phyloP scores from a whole-genome alignment of 2,888 invertebrate genomes.

The Myopa tessellatipennis region DNA sequence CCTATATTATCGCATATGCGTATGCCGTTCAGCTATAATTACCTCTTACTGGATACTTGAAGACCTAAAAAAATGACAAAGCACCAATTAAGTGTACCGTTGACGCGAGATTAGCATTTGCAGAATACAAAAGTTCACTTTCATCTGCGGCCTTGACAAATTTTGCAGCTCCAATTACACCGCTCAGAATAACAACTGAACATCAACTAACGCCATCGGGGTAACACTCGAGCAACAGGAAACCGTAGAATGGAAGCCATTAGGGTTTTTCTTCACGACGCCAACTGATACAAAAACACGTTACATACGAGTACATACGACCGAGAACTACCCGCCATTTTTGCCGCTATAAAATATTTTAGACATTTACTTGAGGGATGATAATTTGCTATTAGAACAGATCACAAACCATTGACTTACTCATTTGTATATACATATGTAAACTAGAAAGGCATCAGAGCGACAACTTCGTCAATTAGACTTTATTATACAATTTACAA shows the following conservation, averaged over 20 bases:
- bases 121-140: neutral
- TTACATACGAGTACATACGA: constrained; percentile 14
- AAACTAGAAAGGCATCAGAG: neutral
- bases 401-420: constrained; percentile 4
- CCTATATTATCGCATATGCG: neutral
- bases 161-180: neutral
- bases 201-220: no score
- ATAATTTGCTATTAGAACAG: neutral
- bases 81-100: no score
- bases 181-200: neutral
- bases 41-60: neutral
- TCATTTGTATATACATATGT: neutral
- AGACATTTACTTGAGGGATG: constrained; percentile 5
- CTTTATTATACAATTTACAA: constrained; percentile 9
- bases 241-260: neutral
- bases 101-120: no score
- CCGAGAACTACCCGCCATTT: neutral
- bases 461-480: constrained; percentile 17
- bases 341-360: neutral
- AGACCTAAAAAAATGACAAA: neutral
- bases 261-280: neutral
- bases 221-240: no score
- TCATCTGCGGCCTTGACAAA: neutral
- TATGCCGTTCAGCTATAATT: neutral
- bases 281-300: neutral